Base-by-base conservation (phyloP, 2,113 vertebrate genomes). In the Monopterus albus region DNA sequence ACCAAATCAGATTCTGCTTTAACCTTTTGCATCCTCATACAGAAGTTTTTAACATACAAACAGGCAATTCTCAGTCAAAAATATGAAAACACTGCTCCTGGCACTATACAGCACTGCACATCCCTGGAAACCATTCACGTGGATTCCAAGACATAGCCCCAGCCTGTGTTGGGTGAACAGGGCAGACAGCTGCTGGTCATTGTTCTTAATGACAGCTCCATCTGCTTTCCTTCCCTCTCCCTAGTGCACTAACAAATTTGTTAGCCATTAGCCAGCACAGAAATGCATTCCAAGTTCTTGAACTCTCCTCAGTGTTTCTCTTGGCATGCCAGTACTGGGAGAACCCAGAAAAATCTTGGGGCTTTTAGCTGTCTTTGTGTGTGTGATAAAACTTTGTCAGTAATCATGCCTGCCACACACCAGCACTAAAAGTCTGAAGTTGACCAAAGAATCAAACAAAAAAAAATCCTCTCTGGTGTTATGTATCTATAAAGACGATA, bases 131-230 rank as follows among this genome's bases (percentile, higher is more conserved):
- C 20, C 51, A 58, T 66, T 79, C 61, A 50, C 33, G 7, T 21
- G 40, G 18, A 35, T 21, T 84, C 31, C 61, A 72, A 64, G 64
- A 84, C 65, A 67, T 53, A 57, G 72, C 65, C 63, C 14, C 38
- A 45, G 5, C 58, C 52, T 51, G 69, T 70, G 49, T 20, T 13
- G 91, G 70, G 92, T 87, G 84, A 92, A 92, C 91, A 90, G 91
- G 92, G 92, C 93, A 91, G 81, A 94, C 95, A 95, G 94, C 95
- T 97, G 96, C 93, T 94, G 90, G 92, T 93, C 93, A 95, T 95
- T 96, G 95, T 94, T 92, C 92, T 91, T 93, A 93, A 94, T 94
- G 93, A 94, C 88, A 87, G 87, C 90, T 92, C 95, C 95, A 95
- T 96, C 95, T 98, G 96, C 86, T 95, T 94, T 85, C 91, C 92